Evolutionary conservation across 30 jellyfish, hydroid and myxozoan genomes (phyloP).

Genomic region (Aurelia aurita complex sp. Pacific): DNA sequence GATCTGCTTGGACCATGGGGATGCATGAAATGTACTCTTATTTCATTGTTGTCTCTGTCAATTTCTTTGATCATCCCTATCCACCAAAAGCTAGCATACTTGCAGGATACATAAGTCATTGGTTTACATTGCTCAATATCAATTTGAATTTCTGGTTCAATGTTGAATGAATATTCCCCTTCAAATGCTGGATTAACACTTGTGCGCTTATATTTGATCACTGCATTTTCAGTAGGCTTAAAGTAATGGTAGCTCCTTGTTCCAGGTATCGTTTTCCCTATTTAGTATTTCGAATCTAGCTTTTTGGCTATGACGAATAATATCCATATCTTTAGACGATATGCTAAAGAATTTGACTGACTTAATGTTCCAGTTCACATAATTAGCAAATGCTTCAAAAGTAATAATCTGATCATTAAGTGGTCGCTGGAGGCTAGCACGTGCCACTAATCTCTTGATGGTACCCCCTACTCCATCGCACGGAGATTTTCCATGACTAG

Average conservation of each 20-base stretch:
- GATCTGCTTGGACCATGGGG: constrained; percentile 53
- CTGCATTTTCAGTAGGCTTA: background rate
- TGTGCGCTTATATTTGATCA: constrained; percentile 8
- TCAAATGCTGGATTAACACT: constrained; percentile 36
- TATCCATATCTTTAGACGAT: constrained; percentile 9
- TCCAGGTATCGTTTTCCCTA: constrained; percentile 48
- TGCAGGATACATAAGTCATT: constrained; percentile 36
- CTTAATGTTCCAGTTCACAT: background rate
- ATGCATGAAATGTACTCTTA: constrained; percentile 52
- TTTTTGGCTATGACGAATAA: constrained; percentile 1
- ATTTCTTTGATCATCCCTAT: constrained; percentile 35
- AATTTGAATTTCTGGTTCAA: background rate
- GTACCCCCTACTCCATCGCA: constrained; percentile 35
- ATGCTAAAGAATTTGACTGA: background rate
- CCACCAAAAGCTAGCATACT: constrained; percentile 30
- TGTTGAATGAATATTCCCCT: constrained; percentile 6
- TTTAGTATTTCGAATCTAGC: constrained; percentile 1
- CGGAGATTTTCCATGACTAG: background rate
- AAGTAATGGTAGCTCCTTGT: constrained; percentile 38
- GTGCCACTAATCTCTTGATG: constrained; percentile 11
- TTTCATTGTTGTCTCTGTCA: constrained; percentile 30
- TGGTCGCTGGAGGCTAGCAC: constrained; percentile 41
- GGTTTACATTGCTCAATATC: constrained; percentile 8
- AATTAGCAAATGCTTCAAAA: background rate
- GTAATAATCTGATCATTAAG: background rate